A percentile compares a stretch with the other conserved stretches of the same genome.
Evolutionary conservation across 2,113 vertebrate species (phyloP).

Genomic region (Mormyrus lacerda): DNA sequence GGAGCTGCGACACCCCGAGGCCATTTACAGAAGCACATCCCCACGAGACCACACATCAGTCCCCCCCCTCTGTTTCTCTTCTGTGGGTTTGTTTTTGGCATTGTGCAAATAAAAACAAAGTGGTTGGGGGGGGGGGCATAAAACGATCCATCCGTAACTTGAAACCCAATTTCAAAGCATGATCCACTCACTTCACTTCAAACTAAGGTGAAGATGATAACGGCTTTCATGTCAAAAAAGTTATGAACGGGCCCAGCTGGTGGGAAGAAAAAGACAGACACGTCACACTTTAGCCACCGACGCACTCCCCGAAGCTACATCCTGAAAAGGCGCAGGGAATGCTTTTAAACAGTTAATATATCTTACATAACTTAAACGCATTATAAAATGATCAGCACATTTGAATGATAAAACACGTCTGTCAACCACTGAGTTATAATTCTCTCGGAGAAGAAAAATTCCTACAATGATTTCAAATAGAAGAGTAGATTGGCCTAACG

Average conservation of each 20-base stretch:
- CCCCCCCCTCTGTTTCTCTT: slow-evolving; percentile 26
- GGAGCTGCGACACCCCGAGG: neutral
- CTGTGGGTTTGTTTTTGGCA: slow-evolving; percentile 54
- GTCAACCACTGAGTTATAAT: slow-evolving; percentile 23
- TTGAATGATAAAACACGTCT: slow-evolving; percentile 55
- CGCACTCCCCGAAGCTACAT: slow-evolving; percentile 41
- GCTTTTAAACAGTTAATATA: slow-evolving; percentile 63
- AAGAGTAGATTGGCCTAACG: slow-evolving; percentile 43
- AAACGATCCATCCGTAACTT: slow-evolving; percentile 12
- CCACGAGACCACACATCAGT: neutral
- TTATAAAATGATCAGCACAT: slow-evolving; percentile 66
- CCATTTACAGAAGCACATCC: neutral
- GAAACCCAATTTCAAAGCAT: slow-evolving; percentile 2
- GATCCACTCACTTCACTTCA: slow-evolving; percentile 10
- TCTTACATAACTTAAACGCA: slow-evolving; percentile 65
- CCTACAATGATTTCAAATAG: slow-evolving; percentile 56
- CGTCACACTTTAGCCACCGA: slow-evolving; percentile 38
- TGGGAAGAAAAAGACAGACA: slow-evolving; percentile 41
- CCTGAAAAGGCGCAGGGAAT: slow-evolving; percentile 66
- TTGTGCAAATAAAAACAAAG: slow-evolving; percentile 45
- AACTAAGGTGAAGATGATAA: neutral
- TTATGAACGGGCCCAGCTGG: slow-evolving; percentile 21
- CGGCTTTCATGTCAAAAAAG: slow-evolving; percentile 12
- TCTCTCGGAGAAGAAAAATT: slow-evolving; percentile 43
- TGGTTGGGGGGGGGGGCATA: slow-evolving; percentile 10